Conservation (phyloP, 2,888 invertebrate genomes). For the Pseudoips prasinana region DNA sequence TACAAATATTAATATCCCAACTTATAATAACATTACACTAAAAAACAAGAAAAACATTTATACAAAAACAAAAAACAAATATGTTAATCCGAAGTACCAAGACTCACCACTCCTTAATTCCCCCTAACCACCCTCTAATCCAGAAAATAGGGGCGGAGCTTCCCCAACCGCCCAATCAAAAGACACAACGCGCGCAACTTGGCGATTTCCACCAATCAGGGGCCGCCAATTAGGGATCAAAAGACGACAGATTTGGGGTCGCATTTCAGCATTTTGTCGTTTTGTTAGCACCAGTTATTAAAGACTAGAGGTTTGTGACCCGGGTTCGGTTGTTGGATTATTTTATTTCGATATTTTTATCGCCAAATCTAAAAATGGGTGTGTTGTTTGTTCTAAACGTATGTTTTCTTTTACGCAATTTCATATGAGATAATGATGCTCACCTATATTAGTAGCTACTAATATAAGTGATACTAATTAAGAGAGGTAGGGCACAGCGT, state of each 20-base stretch:
- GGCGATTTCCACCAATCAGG: conserved; percentile 50
- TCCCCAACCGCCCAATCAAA: conserved; percentile 46
- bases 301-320: conserved; percentile 15
- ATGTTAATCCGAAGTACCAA: conserved; percentile 48
- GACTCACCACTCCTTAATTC: conserved; percentile 23
- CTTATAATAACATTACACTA: too few relatives aligned
- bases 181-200: conserved; percentile 41
- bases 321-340: conserved; percentile 14
- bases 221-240: conserved; percentile 67
- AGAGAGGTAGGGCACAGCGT: too few relatives aligned
- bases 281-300: conserved; percentile 38
- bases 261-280: conserved; percentile 57
- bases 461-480: too few relatives aligned
- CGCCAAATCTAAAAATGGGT: not conserved
- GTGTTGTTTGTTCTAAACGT: not conserved
- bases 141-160: conserved; percentile 45
- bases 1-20: too few relatives aligned
- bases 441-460: too few relatives aligned
- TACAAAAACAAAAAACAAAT: conserved; percentile 8
- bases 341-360: not conserved
- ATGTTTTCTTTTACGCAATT: too few relatives aligned
- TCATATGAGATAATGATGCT: too few relatives aligned
- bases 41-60: too few relatives aligned
- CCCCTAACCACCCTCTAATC: conserved; percentile 60
- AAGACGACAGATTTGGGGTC: conserved; percentile 71